phyloP scores from a whole-genome alignment of 2,113 vertebrate species.

The Tylochromis polylepis region DNA sequence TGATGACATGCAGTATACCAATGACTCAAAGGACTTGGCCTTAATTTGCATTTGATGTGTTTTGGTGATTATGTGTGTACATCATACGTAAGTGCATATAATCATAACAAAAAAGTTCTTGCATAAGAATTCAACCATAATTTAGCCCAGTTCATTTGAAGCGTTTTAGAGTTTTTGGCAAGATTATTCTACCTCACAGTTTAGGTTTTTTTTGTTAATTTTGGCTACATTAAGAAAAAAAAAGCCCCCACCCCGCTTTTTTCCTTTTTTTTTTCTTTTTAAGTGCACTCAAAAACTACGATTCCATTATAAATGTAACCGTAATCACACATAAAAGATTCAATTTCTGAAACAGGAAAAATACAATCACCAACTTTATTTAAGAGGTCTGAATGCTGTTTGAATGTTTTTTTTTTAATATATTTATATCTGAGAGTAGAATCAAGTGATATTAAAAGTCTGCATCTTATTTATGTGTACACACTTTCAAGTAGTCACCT shows the following conservation, averaged over 20 bases:
- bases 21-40: constrained; percentile 49
- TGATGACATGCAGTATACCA: constrained; percentile 33
- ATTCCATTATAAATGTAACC: background rate
- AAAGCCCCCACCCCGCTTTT: background rate
- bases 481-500: background rate
- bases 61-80: constrained; percentile 11
- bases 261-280: background rate
- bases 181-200: constrained; percentile 48
- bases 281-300: background rate
- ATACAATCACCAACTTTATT: constrained; percentile 41
- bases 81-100: background rate
- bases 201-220: constrained; percentile 14
- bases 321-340: background rate
- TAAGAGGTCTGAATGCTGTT: background rate
- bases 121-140: background rate
- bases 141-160: background rate
- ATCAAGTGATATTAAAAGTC: constrained; percentile 1
- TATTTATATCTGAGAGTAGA: constrained; percentile 3
- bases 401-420: background rate
- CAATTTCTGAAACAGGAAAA: background rate
- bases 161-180: background rate
- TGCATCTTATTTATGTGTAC: background rate
- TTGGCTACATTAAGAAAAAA: background rate
- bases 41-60: constrained; percentile 44
- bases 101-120: background rate